Conservation (phyloP, 2,888 invertebrate genomes). For the Tribolium freemani region DNA sequence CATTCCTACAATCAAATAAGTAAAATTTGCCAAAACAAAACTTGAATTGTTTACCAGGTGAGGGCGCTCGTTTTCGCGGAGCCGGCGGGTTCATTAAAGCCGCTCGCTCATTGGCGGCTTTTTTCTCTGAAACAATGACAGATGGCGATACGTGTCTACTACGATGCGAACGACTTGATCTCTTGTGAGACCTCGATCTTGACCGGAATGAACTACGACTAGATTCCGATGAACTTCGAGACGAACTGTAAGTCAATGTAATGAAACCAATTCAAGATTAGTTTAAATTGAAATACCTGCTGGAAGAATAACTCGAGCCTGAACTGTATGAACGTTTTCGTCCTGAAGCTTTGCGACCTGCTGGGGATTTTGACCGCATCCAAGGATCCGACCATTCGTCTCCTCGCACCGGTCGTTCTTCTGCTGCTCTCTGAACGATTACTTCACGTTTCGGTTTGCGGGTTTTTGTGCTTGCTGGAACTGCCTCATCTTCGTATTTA, state of each 20-base stretch:
- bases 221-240: conserved; percentile 63
- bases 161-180: conserved; percentile 63
- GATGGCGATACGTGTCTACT: conserved; percentile 71
- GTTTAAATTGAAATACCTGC: conserved; percentile 66
- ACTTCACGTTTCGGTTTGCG: conserved; percentile 71
- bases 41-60: conserved; percentile 67
- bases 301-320: conserved; percentile 78
- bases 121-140: conserved; percentile 76
- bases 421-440: conserved; percentile 80
- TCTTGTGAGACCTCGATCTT: conserved; percentile 68
- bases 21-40: background rate
- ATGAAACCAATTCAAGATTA: background rate
- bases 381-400: conserved; percentile 98
- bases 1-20: conserved; percentile 60
- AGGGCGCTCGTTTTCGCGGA: conserved; percentile 71
- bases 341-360: conserved; percentile 70
- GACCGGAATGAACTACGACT: conserved; percentile 59
- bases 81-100: conserved; percentile 84
- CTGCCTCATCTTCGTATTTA: conserved; percentile 69
- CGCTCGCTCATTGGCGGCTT: conserved; percentile 76
- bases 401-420: conserved; percentile 68
- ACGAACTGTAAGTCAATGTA: conserved; percentile 57
- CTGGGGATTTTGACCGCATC: conserved; percentile 83
- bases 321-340: conserved; percentile 78
- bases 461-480: conserved; percentile 21